phyloP scores from a whole-genome alignment of 2,113 vertebrate genomes.

The Clupea harengus region DNA sequence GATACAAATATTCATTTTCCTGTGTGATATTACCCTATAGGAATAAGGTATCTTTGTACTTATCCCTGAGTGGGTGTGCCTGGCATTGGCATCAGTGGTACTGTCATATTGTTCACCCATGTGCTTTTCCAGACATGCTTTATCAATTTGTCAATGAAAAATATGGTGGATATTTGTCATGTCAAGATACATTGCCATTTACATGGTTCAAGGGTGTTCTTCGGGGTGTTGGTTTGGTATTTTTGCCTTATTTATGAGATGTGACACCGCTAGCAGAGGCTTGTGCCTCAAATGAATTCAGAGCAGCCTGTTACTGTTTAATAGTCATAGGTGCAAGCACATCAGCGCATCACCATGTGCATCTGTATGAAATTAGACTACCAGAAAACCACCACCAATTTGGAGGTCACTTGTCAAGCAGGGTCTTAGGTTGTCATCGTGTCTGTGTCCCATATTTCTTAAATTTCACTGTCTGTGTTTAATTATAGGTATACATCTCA shows the following conservation, averaged over 20 bases:
- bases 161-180: background rate
- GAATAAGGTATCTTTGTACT: background rate
- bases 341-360: background rate
- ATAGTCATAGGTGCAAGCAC: background rate
- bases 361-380: background rate
- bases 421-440: no score
- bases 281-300: background rate
- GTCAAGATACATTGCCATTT: background rate
- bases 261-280: background rate
- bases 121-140: background rate
- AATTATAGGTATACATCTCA: background rate
- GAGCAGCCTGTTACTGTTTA: background rate
- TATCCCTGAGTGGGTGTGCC: background rate
- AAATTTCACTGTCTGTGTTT: background rate
- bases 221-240: background rate
- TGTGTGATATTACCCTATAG: background rate
- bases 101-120: background rate
- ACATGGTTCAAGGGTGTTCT: background rate
- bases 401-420: background rate
- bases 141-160: background rate
- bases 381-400: background rate
- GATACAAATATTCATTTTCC: background rate
- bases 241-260: background rate
- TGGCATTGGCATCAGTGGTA: background rate
- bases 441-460: background rate